Conservation (phyloP, 2,888 invertebrate species). For the Cyclophora punctaria region DNA sequence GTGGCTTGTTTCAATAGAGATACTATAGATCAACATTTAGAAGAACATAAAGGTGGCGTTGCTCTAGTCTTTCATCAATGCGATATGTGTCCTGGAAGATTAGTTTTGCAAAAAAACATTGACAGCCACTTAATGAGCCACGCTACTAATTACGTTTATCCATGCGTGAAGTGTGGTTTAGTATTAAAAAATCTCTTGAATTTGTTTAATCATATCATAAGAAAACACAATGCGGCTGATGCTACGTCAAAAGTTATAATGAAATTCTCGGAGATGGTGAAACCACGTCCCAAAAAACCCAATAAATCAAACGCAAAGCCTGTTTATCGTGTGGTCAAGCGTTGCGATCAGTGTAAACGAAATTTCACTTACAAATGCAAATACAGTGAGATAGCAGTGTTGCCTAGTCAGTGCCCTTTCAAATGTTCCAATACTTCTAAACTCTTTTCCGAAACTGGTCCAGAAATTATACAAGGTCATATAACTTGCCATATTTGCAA, state of each 20-base stretch:
- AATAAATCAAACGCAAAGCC: slow-evolving; percentile 4
- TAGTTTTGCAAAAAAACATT: slow-evolving; percentile 45
- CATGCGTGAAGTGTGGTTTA: slow-evolving; percentile 52
- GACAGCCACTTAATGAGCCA: slow-evolving; percentile 49
- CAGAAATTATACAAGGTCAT: slow-evolving; percentile 10
- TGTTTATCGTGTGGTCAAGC: slow-evolving; percentile 47
- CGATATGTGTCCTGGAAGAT: slow-evolving; percentile 49
- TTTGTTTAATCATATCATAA: too few relatives aligned
- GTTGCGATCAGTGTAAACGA: slow-evolving; percentile 47
- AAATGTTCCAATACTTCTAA: slow-evolving; percentile 32
- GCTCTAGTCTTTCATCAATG: slow-evolving; percentile 49
- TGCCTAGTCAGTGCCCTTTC: slow-evolving; percentile 54
- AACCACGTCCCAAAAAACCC: too few relatives aligned
- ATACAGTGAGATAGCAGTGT: slow-evolving; percentile 38
- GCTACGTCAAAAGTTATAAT: too few relatives aligned
- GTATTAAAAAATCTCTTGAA: slow-evolving; percentile 29
- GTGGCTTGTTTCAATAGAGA: slow-evolving; percentile 50
- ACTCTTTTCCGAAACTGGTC: slow-evolving; percentile 7
- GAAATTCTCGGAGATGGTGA: too few relatives aligned
- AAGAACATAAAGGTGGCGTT: slow-evolving; percentile 24
- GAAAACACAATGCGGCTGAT: too few relatives aligned
- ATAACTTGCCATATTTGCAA: slow-evolving; percentile 52
- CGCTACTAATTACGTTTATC: slow-evolving; percentile 32
- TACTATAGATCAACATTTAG: slow-evolving; percentile 52
- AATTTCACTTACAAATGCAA: slow-evolving; percentile 52